A percentile compares a stretch with the other conserved stretches of the same genome.
These are phyloP conservation scores for Monochamus saltuarius DNA, from an alignment of 1,140 invertebrate species.

Conservation along the genomic window DNA sequence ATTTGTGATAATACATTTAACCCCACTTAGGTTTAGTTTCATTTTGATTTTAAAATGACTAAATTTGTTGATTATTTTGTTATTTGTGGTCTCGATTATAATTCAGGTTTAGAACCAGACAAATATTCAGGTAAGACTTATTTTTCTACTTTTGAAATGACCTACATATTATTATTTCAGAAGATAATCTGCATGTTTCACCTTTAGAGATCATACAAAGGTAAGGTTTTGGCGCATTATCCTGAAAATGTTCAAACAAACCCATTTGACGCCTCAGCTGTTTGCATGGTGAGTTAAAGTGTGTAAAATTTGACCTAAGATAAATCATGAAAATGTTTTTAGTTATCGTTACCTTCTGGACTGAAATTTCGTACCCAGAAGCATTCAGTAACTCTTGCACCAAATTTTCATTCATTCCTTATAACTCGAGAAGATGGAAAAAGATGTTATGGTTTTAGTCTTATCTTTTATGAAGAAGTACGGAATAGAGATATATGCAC, in stretches of 20 bases:
- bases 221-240: constrained; percentile 91
- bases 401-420: constrained; percentile 94
- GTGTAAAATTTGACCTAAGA: constrained; percentile 4
- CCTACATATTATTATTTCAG: constrained; percentile 54
- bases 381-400: constrained; percentile 72
- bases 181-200: constrained; percentile 81
- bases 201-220: constrained; percentile 95
- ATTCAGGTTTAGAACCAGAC: constrained; percentile 89
- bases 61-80: constrained; percentile 96
- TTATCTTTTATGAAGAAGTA: constrained; percentile 95
- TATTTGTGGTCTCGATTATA: constrained; percentile 91
- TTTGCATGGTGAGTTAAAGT: constrained; percentile 77
- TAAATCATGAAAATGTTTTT: constrained; percentile 45
- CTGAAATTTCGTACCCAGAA: constrained; percentile 93
- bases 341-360: constrained; percentile 92
- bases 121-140: constrained; percentile 76
- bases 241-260: constrained; percentile 89
- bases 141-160: neutral
- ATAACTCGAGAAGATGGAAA: constrained; percentile 96
- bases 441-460: constrained; percentile 88
- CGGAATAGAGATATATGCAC: constrained; percentile 87
- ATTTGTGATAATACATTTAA: too few relatives aligned
- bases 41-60: constrained; percentile 36
- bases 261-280: constrained; percentile 91
- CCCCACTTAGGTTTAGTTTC: neutral